These are phyloP conservation scores for Neotoxoptera formosana DNA, from an alignment of 1,140 invertebrate species.

Conservation along the genomic window DNA sequence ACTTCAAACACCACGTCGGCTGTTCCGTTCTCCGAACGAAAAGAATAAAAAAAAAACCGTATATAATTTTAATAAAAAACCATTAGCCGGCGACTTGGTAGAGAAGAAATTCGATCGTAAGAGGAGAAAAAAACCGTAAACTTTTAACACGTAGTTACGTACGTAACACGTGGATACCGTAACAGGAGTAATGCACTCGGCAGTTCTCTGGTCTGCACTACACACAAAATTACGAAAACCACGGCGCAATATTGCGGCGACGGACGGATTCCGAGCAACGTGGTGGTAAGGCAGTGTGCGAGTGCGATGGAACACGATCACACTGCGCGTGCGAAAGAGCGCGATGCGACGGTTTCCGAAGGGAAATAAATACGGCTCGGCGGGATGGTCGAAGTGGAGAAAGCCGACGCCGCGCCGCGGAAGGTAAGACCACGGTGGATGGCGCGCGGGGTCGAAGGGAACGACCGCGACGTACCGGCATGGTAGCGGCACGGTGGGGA, in stretches of 20 bases:
- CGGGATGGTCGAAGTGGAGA: not conserved
- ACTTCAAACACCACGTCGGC: too few species aligned
- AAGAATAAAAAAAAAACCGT: too few species aligned
- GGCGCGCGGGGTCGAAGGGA: not conserved
- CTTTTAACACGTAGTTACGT: not conserved
- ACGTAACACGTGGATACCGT: not conserved
- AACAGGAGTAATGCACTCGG: not conserved
- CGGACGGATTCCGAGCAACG: not conserved
- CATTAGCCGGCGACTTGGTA: not conserved
- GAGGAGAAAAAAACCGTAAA: not conserved
- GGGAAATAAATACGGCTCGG: not conserved
- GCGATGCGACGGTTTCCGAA: not conserved
- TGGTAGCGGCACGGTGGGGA: not conserved
- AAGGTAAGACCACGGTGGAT: not conserved
- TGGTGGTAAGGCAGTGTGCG: not conserved
- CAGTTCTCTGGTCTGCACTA: not conserved
- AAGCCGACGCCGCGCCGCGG: not conserved
- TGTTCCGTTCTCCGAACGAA: not conserved
- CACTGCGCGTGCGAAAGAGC: too few species aligned
- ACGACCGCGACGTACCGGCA: not conserved
- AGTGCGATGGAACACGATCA: too few species aligned
- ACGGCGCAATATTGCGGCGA: not conserved
- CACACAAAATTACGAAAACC: not conserved
- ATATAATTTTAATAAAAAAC: not conserved
- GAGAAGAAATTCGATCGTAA: not conserved